These are phyloP conservation scores for Damaliscus lunatus DNA, from an alignment of 2,113 vertebrate genomes.

Conservation along the genomic window DNA sequence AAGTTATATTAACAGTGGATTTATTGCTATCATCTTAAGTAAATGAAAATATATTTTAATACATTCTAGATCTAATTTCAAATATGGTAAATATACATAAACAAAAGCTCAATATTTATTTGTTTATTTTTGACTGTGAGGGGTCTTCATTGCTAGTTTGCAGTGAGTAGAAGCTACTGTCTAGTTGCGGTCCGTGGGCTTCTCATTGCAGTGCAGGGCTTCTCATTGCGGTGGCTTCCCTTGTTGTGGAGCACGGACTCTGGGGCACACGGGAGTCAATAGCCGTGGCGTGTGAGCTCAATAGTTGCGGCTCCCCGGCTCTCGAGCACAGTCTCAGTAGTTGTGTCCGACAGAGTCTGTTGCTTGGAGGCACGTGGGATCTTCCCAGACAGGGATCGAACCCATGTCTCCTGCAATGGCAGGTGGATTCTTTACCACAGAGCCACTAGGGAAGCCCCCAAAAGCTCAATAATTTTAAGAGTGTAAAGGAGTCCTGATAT, in stretches of 20 bases:
- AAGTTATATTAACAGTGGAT: not conserved
- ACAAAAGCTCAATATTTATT: not conserved
- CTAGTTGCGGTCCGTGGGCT: accelerated
- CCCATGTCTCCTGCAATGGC: not conserved
- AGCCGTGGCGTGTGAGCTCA: not conserved
- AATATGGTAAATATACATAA: not conserved
- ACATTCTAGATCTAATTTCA: not conserved
- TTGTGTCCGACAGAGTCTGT: not conserved
- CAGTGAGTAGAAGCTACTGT: not conserved
- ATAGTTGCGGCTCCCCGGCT: not conserved
- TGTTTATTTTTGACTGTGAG: not conserved
- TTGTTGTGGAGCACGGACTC: not conserved
- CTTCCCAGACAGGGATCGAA: not conserved
- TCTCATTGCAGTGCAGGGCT: not conserved
- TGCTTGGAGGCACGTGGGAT: not conserved
- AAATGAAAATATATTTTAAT: not conserved
- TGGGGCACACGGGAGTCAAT: not conserved
- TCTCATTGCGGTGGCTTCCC: not conserved
- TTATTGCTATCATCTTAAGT: not conserved
- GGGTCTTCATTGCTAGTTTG: not conserved
- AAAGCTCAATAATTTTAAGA: not conserved
- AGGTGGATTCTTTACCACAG: not conserved
- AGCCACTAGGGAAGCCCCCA: not conserved
- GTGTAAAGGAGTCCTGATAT: not conserved
- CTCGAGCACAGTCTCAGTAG: not conserved